Base-by-base conservation (phyloP, 2,888 invertebrate genomes). In the Dendrolimus houi region DNA sequence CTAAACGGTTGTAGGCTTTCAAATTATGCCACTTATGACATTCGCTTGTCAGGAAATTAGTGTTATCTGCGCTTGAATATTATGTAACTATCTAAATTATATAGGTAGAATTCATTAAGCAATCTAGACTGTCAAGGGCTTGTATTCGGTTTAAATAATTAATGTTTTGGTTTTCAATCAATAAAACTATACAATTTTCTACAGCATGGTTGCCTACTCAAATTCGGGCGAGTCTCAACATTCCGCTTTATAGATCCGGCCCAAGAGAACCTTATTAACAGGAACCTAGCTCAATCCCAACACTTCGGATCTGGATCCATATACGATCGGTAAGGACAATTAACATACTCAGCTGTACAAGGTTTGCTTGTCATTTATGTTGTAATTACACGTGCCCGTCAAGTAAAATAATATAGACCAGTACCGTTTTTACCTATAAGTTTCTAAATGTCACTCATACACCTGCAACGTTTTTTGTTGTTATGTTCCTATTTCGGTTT, bases 201-300 rank as follows among this genome's bases (percentile, higher is more conserved):
- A 17, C 90, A 95, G 94, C 96, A 96, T 87, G 96, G 96, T 62
- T 95, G 95, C 69, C 92, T 96, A 64, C 94, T 96, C 59, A 96
- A 96, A 91, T 96, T 97, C 82, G 96, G 96, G 56, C 93, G 96
- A 66, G 95, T 96, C 71, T 96, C 96, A 71, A 96, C 96, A 53
- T 96, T 96, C 87, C 93, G 96, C 68, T 96, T 96, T 87, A 92
- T 96, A 71, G 96, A 97, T 84, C 96, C 96, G 41, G 93, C 94
- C 58, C 95, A 95, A 64, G 96, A 96, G 84, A 95, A 94, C 67
- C 92, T 96, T 66, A 94, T 95, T 71, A 93, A 96, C 77, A 92
- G 95, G 69, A 94, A 95, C 74, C 93, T 95, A 60, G 94, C 95
- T 55, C 94, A 95, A 68, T 94, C 93, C 52, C 92, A 93, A 66